Evolutionary conservation across 92 coral and sea anemone species (phyloP), one percentile per base, ranked within the genome.

Genomic region (Muricea muricata): DNA sequence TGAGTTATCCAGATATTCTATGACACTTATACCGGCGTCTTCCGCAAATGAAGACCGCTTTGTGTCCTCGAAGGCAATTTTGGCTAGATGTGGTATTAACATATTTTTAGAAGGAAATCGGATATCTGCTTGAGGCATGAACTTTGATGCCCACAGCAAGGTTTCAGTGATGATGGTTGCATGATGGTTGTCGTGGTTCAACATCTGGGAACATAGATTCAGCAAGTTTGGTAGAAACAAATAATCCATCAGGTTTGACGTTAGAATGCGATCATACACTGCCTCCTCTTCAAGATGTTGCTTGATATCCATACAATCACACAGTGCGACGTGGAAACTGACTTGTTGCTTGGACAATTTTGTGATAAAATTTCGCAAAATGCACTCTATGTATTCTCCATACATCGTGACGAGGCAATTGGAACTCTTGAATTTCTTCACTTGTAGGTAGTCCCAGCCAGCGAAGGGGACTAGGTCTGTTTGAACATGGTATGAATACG

Each of bases 361-460:
- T n/a, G n/a, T n/a, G n/a, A n/a, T n/a, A n/a, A n/a, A n/a, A n/a
- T n/a, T n/a, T n/a, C n/a, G n/a, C n/a, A n/a, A n/a, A n/a, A n/a
- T n/a, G n/a, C n/a, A n/a, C n/a, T n/a, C n/a, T n/a, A n/a, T n/a
- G n/a, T n/a, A n/a, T n/a, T n/a, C n/a, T n/a, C n/a, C n/a, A n/a
- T n/a, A n/a, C n/a, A n/a, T n/a, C n/a, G n/a, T n/a, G n/a, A n/a
- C n/a, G n/a, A 92, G 39, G 21, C 82, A 88, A 30, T 69, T 25
- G 28, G 72, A 30, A 23, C 45, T 9, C 29, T 80, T 77, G 76
- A 84, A 87, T 12, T 78, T 75, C 25, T 57, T 32, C 34, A 73
- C 93, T 29, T 76, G 79, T 30, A 79, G 63, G 87, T 93, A 93
- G 74, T 93, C 97, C 97, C 97, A 93, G 58, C 87, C 65, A 10